These are phyloP conservation scores for Helicoverpa armigera DNA, from an alignment of 1,140 invertebrate species.

Conservation along the genomic window DNA sequence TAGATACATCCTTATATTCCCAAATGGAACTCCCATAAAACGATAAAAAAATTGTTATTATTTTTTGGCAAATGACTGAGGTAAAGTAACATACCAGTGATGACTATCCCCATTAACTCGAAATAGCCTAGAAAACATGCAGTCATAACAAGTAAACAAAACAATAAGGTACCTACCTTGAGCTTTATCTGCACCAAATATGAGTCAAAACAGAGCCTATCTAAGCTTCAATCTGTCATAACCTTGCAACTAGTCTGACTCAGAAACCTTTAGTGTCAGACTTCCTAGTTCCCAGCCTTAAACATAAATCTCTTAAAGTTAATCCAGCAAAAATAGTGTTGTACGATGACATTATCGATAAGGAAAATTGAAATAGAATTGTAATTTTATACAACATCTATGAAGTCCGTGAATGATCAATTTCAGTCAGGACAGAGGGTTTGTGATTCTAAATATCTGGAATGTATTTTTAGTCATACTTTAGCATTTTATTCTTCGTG, in stretches of 20 bases:
- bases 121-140: not conserved
- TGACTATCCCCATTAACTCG: too few relatives aligned
- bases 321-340: not conserved
- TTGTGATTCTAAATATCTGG: too few relatives aligned
- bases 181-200: not conserved
- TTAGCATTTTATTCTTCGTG: too few relatives aligned
- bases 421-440: too few relatives aligned
- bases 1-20: too few relatives aligned
- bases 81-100: too few relatives aligned
- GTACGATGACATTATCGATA: not conserved
- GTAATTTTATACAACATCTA: not conserved
- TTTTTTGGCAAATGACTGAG: too few relatives aligned
- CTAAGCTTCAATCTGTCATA: constrained; percentile 10
- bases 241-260: constrained; percentile 15
- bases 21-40: too few relatives aligned
- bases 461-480: too few relatives aligned
- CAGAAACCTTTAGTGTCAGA: constrained; percentile 15
- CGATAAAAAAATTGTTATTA: too few relatives aligned
- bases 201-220: constrained; percentile 10
- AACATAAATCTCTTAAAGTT: constrained; percentile 5
- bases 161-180: constrained; percentile 9
- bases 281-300: constrained; percentile 1
- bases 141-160: constrained; percentile 1
- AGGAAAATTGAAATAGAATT: not conserved
- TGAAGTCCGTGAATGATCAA: too few relatives aligned